Evolutionary conservation across 1,140 invertebrate genomes (phyloP).

Genomic region (Marisa cornuarietis): DNA sequence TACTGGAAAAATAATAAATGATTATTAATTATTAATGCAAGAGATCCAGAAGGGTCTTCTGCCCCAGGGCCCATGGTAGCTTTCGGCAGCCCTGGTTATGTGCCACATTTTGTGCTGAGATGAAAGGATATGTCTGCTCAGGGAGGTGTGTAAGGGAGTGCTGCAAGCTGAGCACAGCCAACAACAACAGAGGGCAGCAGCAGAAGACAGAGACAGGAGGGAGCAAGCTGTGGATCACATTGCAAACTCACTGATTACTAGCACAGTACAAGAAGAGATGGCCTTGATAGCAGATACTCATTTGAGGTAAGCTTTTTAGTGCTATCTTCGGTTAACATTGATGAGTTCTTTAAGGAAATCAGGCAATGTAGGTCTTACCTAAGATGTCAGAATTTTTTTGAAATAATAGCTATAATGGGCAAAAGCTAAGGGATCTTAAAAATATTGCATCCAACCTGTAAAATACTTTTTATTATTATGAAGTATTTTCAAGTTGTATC

Average conservation of each 20-base stretch:
- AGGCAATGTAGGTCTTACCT: too few relatives aligned
- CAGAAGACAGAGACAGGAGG: slow-evolving; percentile 2
- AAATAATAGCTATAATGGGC: too few relatives aligned
- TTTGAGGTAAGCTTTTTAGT: too few relatives aligned
- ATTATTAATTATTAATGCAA: neutral
- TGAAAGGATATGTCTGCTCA: slow-evolving; percentile 2
- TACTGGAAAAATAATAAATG: neutral
- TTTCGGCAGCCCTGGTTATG: neutral
- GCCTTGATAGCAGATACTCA: neutral
- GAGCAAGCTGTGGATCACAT: neutral
- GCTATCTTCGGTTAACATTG: too few relatives aligned
- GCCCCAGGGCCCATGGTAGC: too few relatives aligned
- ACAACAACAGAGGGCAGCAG: slow-evolving; percentile 1
- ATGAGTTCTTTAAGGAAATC: too few relatives aligned
- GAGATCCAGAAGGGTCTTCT: neutral
- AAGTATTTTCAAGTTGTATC: too few relatives aligned
- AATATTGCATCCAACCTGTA: too few relatives aligned
- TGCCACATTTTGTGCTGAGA: slow-evolving; percentile 6
- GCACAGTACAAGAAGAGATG: neutral
- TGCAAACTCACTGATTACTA: neutral
- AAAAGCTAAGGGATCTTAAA: too few relatives aligned
- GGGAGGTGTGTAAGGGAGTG: slow-evolving; percentile 6
- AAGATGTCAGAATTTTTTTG: too few relatives aligned
- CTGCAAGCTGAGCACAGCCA: neutral
- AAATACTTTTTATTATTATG: too few relatives aligned